Evolutionary conservation across 2,113 vertebrate species (phyloP), one percentile per base, ranked within the genome.

Genomic region (Lagopus leucura): DNA sequence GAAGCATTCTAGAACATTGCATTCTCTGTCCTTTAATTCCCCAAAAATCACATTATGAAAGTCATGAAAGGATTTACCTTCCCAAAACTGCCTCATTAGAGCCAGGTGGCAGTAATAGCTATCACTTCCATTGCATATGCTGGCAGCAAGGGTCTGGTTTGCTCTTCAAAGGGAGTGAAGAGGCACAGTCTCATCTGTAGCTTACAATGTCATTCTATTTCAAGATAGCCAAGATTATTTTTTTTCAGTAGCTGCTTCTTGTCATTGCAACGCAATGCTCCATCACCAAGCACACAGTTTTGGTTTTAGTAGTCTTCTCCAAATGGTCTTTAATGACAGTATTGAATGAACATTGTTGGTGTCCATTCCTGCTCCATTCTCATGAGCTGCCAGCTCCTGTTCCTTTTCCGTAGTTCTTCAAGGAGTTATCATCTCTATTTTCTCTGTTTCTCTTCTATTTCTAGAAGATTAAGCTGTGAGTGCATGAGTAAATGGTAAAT

Each of bases 141-240:
- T 64, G n/a, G 27, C 12, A 54, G 30, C 0, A 0, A 73, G 28
- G 13, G 2, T 58, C 15, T 27, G 15, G 24, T 63, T 63, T 63
- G 24, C 14, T 25, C 60, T 63, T 63, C 60, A 64, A 30, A 63
- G 34, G 70, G 10, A 6, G 3, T 38, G 10, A 72, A 24, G 7
- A 19, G 22, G 32, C 13, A 38, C 5, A 58, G 19, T 25, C 90
- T 67, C 36, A 73, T 78, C 50, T 50, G 22, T 24, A 66, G 10
- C 8, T 25, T 17, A 40, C 42, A 3, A 2, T 42, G 28, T 28
- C 22, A 8, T 61, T 87, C 22, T 77, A 45, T 15, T 65, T 43
- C 38, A 38, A 38, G 1, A 0, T 28, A 34, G 16, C 22, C 27
- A 58, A 66, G 34, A 30, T 71, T 81, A 43, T 43, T 43, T 43